Conservation (phyloP, 2,113 vertebrate species). For the Anarrhichthys ocellatus region DNA sequence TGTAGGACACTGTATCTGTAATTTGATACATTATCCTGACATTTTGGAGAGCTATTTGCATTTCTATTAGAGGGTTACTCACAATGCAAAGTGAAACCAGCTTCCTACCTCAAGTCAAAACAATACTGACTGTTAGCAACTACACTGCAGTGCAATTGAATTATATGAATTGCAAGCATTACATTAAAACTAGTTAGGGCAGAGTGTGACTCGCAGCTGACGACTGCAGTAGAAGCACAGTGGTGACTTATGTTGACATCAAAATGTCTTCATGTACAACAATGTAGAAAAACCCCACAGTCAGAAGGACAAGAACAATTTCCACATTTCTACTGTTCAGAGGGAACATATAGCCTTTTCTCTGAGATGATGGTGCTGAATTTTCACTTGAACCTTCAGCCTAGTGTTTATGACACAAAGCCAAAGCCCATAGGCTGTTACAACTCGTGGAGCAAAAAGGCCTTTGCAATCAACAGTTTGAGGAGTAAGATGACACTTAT, state of each 20-base stretch:
- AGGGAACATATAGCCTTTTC: slow-evolving; percentile 1
- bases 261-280: background rate
- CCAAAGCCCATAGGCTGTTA: slow-evolving; percentile 19
- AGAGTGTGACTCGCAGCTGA: background rate
- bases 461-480: slow-evolving; percentile 33
- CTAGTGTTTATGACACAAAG: slow-evolving; percentile 8
- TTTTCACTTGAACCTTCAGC: slow-evolving; percentile 16
- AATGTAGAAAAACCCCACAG: background rate
- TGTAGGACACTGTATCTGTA: background rate
- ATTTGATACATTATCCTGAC: background rate
- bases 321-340: background rate
- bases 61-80: background rate
- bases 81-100: slow-evolving; percentile 16
- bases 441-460: slow-evolving; percentile 1
- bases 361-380: background rate
- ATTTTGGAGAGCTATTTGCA: background rate
- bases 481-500: slow-evolving; percentile 50
- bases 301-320: background rate
- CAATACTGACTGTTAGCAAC: slow-evolving; percentile 13
- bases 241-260: background rate
- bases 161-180: background rate
- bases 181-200: background rate
- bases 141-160: background rate
- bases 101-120: slow-evolving; percentile 1
- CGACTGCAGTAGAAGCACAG: background rate